Evolutionary conservation across 2,797 vertebrate species (phyloP).

Genomic region (Mormyrops boulengeri): DNA sequence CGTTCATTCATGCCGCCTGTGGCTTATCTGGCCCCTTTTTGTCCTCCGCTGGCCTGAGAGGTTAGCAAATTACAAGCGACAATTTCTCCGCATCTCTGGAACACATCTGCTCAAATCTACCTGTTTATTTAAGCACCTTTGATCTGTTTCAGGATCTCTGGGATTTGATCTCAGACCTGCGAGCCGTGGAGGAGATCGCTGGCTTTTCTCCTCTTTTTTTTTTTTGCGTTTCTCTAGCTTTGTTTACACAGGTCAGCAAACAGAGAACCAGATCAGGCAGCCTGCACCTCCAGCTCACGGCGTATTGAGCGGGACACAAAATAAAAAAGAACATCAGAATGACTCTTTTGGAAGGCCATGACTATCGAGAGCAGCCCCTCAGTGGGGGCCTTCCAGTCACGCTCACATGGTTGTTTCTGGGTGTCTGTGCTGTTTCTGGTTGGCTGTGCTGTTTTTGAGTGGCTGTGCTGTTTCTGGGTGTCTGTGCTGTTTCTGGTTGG

Average conservation of each 20-base stretch:
- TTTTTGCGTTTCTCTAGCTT: slow-evolving; percentile 35
- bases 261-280: not conserved
- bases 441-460: not conserved
- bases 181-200: not conserved
- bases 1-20: slow-evolving; percentile 79
- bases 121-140: slow-evolving; percentile 51
- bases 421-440: not conserved
- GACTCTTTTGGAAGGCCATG: not conserved
- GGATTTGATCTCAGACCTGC: not conserved
- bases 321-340: not conserved
- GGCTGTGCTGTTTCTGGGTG: not conserved
- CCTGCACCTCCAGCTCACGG: not conserved
- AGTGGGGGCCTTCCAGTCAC: not conserved
- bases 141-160: slow-evolving; percentile 39
- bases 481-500: not conserved
- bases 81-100: slow-evolving; percentile 58
- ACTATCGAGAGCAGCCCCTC: not conserved
- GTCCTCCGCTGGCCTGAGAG: slow-evolving; percentile 63
- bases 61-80: slow-evolving; percentile 54
- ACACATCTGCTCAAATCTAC: slow-evolving; percentile 57
- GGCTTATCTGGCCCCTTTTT: slow-evolving; percentile 69
- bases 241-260: slow-evolving; percentile 84
- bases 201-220: not conserved
- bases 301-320: not conserved
- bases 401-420: not conserved